phyloP scores from a whole-genome alignment of 2,888 invertebrate species.

The Agriopis aurantiaria region DNA sequence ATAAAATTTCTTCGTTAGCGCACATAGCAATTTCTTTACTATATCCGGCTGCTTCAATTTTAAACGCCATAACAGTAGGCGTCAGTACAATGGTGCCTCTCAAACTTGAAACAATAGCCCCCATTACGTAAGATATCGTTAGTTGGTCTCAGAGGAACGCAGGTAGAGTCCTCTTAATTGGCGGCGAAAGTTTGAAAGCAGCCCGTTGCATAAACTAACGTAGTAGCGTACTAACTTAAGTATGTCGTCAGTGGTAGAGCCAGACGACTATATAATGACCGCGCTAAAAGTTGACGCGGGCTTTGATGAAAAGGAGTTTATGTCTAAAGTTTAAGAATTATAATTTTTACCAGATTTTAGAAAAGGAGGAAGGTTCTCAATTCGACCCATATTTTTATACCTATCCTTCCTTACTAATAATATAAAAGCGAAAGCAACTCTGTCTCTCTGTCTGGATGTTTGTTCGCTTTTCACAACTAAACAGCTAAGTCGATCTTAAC shows the following conservation, averaged over 20 bases:
- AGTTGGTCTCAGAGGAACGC: constrained; percentile 21
- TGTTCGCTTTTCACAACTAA: too few relatives aligned
- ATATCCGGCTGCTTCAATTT: constrained; percentile 14
- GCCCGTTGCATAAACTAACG: constrained; percentile 58
- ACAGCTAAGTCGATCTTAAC: too few relatives aligned
- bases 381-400: too few relatives aligned
- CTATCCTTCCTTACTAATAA: too few relatives aligned
- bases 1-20: constrained; percentile 11
- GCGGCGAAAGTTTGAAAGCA: constrained; percentile 75
- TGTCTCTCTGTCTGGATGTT: too few relatives aligned
- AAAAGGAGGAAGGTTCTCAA: too few relatives aligned
- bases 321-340: constrained; percentile 12
- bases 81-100: constrained; percentile 20
- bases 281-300: constrained; percentile 28
- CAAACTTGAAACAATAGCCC: constrained; percentile 31
- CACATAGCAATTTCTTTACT: constrained; percentile 6
- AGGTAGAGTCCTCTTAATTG: constrained; percentile 64
- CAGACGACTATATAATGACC: constrained; percentile 29
- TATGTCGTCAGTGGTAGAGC: not conserved
- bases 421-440: too few relatives aligned
- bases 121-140: constrained; percentile 30
- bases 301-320: not conserved
- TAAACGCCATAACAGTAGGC: constrained; percentile 13
- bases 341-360: not conserved
- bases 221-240: not conserved